Base-by-base conservation (phyloP, 2,113 vertebrate species). In the Symphodus melops region DNA sequence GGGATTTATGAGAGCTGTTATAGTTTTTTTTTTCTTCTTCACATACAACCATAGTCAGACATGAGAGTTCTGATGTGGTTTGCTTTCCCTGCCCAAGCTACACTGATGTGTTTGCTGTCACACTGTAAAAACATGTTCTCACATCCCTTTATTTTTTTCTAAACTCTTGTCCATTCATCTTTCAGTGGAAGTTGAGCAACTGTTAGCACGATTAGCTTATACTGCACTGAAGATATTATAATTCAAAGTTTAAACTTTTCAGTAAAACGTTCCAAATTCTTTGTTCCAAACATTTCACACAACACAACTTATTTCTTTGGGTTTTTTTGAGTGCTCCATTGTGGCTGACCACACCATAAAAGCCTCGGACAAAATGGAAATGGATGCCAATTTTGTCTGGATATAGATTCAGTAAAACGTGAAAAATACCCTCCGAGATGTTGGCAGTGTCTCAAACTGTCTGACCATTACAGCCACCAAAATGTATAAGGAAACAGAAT, bases 331-430 rank as follows among this genome's bases (percentile, higher is more conserved):
- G 56, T 5, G 36, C 33, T 64, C 39, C 16, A 14, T 48, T 81
- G 73, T 72, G 82, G 82, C 64, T 67, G 71, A 84, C 86, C 68
- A 48, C 28, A 9, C 13, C 16, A 48, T 54, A 68, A 84, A 82
- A 78, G 14, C 58, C 13, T 46, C 36, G n/a, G 61, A 44, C 44
- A 60, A 19, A 79, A 68, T 11, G 53, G 67, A 82, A 86, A 85
- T 59, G 65, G 49, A 82, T 28, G 67, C n/a, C 75, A 8, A 57
- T 72, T 81, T 78, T 59, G 41, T 69, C 70, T 64, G 57, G 19
- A 63, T 86, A 80, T 85, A 84, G 69, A 74, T 62, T 58, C 16
- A 58, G 42, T 37, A 60, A 79, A 79, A 63, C 39, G 25, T 56
- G 46, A 64, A 61, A 72, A 75, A n/a, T 33, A n/a, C 28, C 48